Evolutionary conservation across 2,888 invertebrate genomes (phyloP), one percentile per base, ranked within the genome.

Genomic region (Asteroscopus sphinx): DNA sequence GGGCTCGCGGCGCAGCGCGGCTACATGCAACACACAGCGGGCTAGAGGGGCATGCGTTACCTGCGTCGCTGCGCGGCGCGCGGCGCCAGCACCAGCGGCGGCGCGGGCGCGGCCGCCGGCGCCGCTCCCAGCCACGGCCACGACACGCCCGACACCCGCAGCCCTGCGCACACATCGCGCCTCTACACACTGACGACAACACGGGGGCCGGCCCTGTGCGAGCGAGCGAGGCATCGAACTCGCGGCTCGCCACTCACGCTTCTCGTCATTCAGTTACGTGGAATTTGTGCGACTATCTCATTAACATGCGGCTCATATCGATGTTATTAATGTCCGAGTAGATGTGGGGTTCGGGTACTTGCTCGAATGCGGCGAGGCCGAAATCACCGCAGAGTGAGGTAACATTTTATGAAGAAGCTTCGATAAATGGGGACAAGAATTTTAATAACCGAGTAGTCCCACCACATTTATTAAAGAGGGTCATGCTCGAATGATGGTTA

Each of bases 121-220:
- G 95, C 88, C 87, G 94, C 95, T 92, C 96, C 91, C 92, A 96
- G 95, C 96, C 96, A 96, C 91, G 96, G 96, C 97, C 96, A 97
- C 91, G 96, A 91, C 94, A 96, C 95, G 94, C 96, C 95, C 87
- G 96, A 96, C 93, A 96, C 95, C 92, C 97, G 96, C 95, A 96
- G 96, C 95, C 96, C 97, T 96, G 95, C 91, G 90, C 89, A 91
- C 89, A 91, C 88, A 89, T 80, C 84, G 86, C 88, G 85, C 77
- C 78, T 17, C 32, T 79, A 77, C 70, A 26, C 21, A 30, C 32
- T 21, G 13, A 11, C 35, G 13, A 6, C 46, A 8, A 3, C 28
- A 28, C 28, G 8, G 25, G 25, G 25, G 25, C 7, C 28, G 3
- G 9, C 9, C 2, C 28, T 2, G 26, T 2, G 1, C 28, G 28